Percentiles rank a stretch among this genome's conserved stretches.
Evolutionary conservation across 2,888 invertebrate genomes (phyloP).

Genomic region (Lypha dubia): DNA sequence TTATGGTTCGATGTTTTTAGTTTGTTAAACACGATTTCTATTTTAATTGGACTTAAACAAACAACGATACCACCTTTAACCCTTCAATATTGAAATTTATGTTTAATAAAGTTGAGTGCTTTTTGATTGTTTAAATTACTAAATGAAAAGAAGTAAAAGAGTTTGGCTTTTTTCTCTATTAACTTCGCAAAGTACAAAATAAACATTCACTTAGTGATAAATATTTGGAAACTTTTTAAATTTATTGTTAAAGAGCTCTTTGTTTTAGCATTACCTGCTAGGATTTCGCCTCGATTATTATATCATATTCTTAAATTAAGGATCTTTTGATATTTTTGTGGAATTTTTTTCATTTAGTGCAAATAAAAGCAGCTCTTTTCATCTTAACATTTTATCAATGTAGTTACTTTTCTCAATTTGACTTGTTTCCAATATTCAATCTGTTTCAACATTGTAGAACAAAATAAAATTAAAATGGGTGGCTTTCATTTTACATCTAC

Average conservation of each 20-base stretch:
- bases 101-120: constrained; percentile 67
- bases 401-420: no score
- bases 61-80: constrained; percentile 76
- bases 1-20: constrained; percentile 25
- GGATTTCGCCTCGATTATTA: no score
- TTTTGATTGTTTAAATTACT: constrained; percentile 61
- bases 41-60: constrained; percentile 76
- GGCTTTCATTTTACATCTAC: not conserved
- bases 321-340: no score
- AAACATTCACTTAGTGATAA: constrained; percentile 37
- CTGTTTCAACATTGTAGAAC: not conserved
- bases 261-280: no score
- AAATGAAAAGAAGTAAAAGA: constrained; percentile 30
- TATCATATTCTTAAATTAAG: no score
- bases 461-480: not conserved
- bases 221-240: constrained; percentile 7
- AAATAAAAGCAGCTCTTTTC: no score
- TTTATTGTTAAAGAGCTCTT: no score
- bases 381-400: no score
- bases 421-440: not conserved
- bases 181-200: constrained; percentile 30
- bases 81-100: constrained; percentile 71
- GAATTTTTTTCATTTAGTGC: no score
- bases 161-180: constrained; percentile 31
- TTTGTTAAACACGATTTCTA: constrained; percentile 65